Evolutionary conservation across 2,888 invertebrate genomes (phyloP).

Genomic region (Ennomos fuscantarius): DNA sequence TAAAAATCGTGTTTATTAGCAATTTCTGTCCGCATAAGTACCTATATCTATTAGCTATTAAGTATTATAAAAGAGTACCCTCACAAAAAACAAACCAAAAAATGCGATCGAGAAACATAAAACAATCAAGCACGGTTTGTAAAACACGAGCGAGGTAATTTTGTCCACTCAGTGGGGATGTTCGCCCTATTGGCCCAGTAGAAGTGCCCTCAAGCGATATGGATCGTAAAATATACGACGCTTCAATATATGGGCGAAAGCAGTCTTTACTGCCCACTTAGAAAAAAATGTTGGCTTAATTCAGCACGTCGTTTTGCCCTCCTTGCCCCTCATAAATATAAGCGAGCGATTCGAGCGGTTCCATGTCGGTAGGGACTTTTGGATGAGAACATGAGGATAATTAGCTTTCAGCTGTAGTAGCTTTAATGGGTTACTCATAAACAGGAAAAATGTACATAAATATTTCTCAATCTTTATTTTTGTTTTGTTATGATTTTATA

Average conservation of each 20-base stretch:
- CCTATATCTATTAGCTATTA: neutral
- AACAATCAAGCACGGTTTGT: conserved; percentile 40
- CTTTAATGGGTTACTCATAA: conserved; percentile 37
- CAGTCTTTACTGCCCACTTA: conserved; percentile 79
- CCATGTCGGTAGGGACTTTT: conserved; percentile 64
- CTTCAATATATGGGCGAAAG: conserved; percentile 76
- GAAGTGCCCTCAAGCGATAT: conserved; percentile 72
- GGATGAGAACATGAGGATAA: conserved; percentile 63
- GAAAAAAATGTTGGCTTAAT: conserved; percentile 82
- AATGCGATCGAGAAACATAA: conserved; percentile 29
- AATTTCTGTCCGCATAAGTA: no score
- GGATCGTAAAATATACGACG: conserved; percentile 82
- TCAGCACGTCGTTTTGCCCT: conserved; percentile 72
- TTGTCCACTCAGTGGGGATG: conserved; percentile 74
- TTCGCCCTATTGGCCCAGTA: conserved; percentile 56
- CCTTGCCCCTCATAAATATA: conserved; percentile 66
- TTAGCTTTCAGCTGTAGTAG: conserved; percentile 62
- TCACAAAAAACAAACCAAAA: conserved; percentile 20
- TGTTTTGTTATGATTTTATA: conserved; percentile 1
- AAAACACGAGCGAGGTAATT: conserved; percentile 73
- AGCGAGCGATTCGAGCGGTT: conserved; percentile 73
- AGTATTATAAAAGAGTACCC: conserved; percentile 16
- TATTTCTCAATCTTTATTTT: conserved; percentile 3
- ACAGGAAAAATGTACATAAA: conserved; percentile 22
- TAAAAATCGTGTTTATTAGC: no score